Evolutionary conservation across 2,888 invertebrate genomes (phyloP).

Genomic region (Orthonevra nobilis): DNA sequence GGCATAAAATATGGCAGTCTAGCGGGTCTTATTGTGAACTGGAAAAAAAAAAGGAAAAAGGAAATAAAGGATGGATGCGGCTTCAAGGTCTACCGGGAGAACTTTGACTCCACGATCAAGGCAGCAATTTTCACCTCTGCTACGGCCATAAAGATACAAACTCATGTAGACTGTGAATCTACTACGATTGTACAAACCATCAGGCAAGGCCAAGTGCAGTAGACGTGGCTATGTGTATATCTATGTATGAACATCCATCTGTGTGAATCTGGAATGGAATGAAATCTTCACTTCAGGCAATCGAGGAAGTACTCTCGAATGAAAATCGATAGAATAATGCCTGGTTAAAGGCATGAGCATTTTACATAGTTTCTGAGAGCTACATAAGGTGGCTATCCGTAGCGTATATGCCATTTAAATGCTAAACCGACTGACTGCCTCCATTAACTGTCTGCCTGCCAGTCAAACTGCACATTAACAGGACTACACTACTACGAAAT

Average conservation of each 20-base stretch:
- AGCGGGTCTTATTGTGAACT: conserved; percentile 34
- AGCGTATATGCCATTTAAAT: conserved; percentile 60
- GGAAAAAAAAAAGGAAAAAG: conserved; percentile 66
- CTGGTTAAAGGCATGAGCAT: no score
- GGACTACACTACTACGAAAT: conserved; percentile 25
- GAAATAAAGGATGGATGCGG: conserved; percentile 58
- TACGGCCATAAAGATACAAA: conserved; percentile 23
- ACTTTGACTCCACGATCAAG: conserved; percentile 65
- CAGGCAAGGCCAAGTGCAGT: conserved; percentile 40
- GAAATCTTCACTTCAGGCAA: conserved; percentile 61
- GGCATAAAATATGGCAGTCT: conserved; percentile 49
- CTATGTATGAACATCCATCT: background rate
- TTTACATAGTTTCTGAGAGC: no score
- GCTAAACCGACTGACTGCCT: conserved; percentile 63
- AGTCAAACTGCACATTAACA: conserved; percentile 66
- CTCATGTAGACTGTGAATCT: background rate
- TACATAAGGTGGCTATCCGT: conserved; percentile 1
- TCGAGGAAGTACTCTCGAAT: conserved; percentile 65
- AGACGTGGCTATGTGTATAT: conserved; percentile 2
- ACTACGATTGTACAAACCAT: background rate
- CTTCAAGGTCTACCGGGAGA: conserved; percentile 56
- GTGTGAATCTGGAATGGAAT: conserved; percentile 14
- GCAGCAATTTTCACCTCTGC: conserved; percentile 66
- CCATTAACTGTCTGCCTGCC: conserved; percentile 67
- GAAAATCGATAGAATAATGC: conserved; percentile 69